phyloP scores from a whole-genome alignment of 1,140 invertebrate genomes.

The Pomacea maculata region DNA sequence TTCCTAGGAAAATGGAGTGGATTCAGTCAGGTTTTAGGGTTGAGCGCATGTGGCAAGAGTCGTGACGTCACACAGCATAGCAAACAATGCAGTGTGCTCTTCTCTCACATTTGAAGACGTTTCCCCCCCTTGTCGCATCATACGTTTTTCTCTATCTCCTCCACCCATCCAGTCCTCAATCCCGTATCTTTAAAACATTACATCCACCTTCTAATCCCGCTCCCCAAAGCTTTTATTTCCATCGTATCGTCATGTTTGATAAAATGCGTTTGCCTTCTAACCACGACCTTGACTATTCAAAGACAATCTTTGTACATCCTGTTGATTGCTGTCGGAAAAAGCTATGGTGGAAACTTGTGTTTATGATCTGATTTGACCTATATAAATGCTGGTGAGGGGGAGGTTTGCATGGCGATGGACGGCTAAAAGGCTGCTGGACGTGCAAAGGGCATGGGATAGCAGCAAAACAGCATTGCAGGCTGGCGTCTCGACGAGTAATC shows the following conservation, averaged over 20 bases:
- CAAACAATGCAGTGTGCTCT: constrained; percentile 38
- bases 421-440: too few relatives aligned
- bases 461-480: background rate
- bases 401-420: too few relatives aligned
- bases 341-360: too few relatives aligned
- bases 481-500: constrained; percentile 15
- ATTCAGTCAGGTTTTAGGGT: constrained; percentile 37
- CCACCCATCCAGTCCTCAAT: background rate
- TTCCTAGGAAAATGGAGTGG: constrained; percentile 37
- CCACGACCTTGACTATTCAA: constrained; percentile 8
- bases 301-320: constrained; percentile 20
- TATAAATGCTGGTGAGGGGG: too few relatives aligned
- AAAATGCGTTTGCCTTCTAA: background rate
- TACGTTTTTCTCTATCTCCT: constrained; percentile 4
- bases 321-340: constrained; percentile 13
- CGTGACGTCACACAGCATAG: constrained; percentile 43
- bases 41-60: constrained; percentile 44
- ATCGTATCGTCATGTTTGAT: too few relatives aligned
- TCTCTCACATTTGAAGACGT: constrained; percentile 25
- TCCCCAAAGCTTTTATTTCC: too few relatives aligned
- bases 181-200: background rate
- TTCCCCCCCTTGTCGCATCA: constrained; percentile 19
- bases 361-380: too few relatives aligned
- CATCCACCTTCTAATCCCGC: too few relatives aligned
- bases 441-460: too few relatives aligned